Evolutionary conservation across 2,113 vertebrate species (phyloP).

Genomic region (Carlito syrichta): DNA sequence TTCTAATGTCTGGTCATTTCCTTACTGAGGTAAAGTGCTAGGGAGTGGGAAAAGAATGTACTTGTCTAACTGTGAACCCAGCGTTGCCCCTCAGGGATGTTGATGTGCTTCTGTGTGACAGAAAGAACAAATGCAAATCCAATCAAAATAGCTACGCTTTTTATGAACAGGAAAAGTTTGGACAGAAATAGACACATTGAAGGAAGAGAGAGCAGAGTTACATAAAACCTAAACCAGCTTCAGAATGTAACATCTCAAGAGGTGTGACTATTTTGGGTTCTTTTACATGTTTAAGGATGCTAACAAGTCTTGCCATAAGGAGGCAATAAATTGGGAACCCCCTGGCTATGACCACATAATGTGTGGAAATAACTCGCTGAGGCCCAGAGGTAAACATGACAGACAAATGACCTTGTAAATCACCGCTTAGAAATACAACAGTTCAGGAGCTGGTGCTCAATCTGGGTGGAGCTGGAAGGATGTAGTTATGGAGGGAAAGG

Average conservation of each 20-base stretch:
- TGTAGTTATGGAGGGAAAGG: not conserved
- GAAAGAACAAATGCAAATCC: constrained; percentile 1
- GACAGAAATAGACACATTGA: not conserved
- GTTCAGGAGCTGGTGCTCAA: not conserved
- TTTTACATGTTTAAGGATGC: not conserved
- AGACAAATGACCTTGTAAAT: not conserved
- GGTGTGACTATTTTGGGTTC: not conserved
- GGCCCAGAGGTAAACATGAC: not conserved
- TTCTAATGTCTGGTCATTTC: constrained; percentile 12
- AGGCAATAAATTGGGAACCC: not conserved
- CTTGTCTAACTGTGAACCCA: not conserved
- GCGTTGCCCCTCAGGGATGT: not conserved
- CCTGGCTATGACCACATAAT: not conserved
- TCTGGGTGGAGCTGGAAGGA: not conserved
- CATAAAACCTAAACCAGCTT: not conserved
- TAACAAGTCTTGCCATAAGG: not conserved
- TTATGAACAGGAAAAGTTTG: not conserved
- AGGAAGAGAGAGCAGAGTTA: not conserved
- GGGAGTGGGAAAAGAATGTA: not conserved
- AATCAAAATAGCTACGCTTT: not conserved
- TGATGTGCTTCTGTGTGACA: not conserved
- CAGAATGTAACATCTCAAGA: not conserved
- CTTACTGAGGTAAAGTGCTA: not conserved
- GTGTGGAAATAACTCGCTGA: not conserved
- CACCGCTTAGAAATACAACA: not conserved